phyloP scores from a whole-genome alignment of 2,113 vertebrate species.

The Fregata magnificens region DNA sequence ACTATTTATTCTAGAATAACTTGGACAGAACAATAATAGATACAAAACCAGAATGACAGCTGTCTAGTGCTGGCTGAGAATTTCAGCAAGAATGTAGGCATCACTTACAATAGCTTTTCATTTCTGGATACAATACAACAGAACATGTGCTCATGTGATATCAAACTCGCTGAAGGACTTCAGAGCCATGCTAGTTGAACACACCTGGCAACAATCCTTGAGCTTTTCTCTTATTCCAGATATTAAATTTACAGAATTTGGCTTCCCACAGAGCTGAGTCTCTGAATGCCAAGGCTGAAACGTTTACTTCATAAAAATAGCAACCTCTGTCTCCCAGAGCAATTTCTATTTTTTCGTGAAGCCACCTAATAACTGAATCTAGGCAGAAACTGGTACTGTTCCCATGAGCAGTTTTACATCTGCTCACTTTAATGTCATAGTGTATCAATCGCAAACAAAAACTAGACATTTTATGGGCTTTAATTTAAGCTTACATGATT shows the following conservation, averaged over 20 bases:
- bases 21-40: not conserved
- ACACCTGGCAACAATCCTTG: conserved; percentile 21
- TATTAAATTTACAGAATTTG: conserved; percentile 28
- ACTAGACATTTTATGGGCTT: not conserved
- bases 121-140: not conserved
- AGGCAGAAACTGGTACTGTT: not conserved
- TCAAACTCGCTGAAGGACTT: not conserved
- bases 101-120: not conserved
- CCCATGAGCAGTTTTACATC: not conserved
- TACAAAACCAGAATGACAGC: not conserved
- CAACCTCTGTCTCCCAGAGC: not conserved
- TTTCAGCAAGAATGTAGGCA: not conserved
- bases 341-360: not conserved
- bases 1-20: not conserved
- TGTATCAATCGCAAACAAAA: conserved; percentile 1
- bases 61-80: not conserved
- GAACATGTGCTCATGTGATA: not conserved
- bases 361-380: not conserved
- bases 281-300: conserved; percentile 19
- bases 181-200: not conserved
- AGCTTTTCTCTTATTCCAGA: not conserved
- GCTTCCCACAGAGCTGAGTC: not conserved
- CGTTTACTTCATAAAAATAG: conserved; percentile 39
- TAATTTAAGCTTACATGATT: not conserved
- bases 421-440: not conserved